Evolutionary conservation across 2,113 vertebrate genomes (phyloP), one percentile per base, ranked within the genome.

Genomic region (Pluvialis apricaria): DNA sequence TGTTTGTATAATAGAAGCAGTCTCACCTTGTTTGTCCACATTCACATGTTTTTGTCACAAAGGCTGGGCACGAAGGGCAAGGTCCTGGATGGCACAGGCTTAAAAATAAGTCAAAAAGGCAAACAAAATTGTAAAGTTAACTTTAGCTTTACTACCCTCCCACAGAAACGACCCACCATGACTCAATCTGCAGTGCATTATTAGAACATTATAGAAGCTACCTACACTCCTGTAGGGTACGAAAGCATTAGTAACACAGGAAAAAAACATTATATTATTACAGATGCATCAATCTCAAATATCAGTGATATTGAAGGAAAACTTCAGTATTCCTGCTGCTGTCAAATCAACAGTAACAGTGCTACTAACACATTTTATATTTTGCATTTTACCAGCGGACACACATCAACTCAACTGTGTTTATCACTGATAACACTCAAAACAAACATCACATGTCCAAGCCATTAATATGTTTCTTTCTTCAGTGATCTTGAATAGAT

Each of bases 71-170:
- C 0, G 99, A 99, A 66, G 99, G 99, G 95, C 99, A 99, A 86
- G 99, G 99, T 95, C 99, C 99, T 84, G 99, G 99, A 88, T 99
- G 99, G 96, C 99, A 99, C 34, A 99, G 98, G 75, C 99, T 99
- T 90, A 68, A 94, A 96, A 83, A 77, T 32, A 95, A 96, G 86
- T 58, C 2, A 70, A 82, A 65, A 88, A 66, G 65, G 66, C 7
- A 90, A 58, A 58, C 15, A 38, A 52, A 55, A 68, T 11, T 36
- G 24, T 7, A 4, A 71, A 54, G 22, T 68, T 81, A 93, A 66
- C 11, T 62, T 49, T 7, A 92, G 69, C 11, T 93, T 88, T 71
- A 85, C 54, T 65, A 60, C 9, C 80, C 2, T 25, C 12, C 10
- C 36, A 68, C 13, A 54, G 31, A 58, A 60, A 78, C 10, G 73